Percentiles rank a stretch among this genome's conserved stretches.
Conservation (phyloP, 1,140 invertebrate genomes). For the Drosophila simulans region DNA sequence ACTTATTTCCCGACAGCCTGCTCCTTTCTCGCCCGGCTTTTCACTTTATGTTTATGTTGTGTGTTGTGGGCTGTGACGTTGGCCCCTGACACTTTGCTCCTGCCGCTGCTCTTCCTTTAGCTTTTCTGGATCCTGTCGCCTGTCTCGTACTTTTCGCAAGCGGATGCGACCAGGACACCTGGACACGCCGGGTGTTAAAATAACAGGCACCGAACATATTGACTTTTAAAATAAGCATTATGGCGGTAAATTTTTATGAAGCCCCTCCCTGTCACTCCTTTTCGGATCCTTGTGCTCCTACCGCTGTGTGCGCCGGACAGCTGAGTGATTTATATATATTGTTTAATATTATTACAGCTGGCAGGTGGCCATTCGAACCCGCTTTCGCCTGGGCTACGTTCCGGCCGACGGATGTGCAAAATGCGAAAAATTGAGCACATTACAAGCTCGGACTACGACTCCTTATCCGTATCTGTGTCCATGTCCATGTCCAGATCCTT, state of each 20-base stretch:
- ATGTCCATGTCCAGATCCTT: constrained; percentile 20
- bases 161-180: constrained; percentile 74
- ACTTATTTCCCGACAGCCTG: constrained; percentile 28
- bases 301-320: constrained; percentile 64
- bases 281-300: not conserved
- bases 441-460: constrained; percentile 44
- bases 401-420: constrained; percentile 69
- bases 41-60: constrained; percentile 73
- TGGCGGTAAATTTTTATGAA: constrained; percentile 80
- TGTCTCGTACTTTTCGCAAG: constrained; percentile 52
- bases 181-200: constrained; percentile 80
- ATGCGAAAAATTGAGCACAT: constrained; percentile 80
- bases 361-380: constrained; percentile 55
- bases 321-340: constrained; percentile 82
- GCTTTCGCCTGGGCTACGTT: constrained; percentile 43
- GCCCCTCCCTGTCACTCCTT: constrained; percentile 38
- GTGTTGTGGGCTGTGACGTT: constrained; percentile 59
- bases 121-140: constrained; percentile 52
- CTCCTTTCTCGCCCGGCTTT: constrained; percentile 54
- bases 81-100: constrained; percentile 61
- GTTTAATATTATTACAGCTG: constrained; percentile 81
- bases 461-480: constrained; percentile 21
- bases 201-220: constrained; percentile 80
- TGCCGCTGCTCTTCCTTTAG: constrained; percentile 27
- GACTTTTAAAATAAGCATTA: constrained; percentile 82